Base-by-base conservation (phyloP, 2,888 invertebrate genomes). In the Vesta saturnalis region DNA sequence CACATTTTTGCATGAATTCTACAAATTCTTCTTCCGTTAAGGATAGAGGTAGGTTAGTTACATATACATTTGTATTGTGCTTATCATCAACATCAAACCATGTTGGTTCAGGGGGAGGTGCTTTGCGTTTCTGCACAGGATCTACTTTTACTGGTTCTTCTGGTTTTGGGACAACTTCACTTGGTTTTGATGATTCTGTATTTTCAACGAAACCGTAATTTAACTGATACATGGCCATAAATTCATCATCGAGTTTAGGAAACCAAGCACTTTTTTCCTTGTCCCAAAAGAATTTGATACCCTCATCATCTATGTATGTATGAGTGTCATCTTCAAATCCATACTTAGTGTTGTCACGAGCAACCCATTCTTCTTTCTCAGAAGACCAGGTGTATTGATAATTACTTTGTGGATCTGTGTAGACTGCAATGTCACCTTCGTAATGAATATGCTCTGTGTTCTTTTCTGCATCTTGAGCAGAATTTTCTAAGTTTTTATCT, bases 231-330 rank as follows among this genome's bases (percentile, higher is more conserved):
- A 89, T 89, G 0, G 98, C 99, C 86, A 99, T 89, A 80, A 99
- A 99, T 77, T 99, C 96, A 78, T 97, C 97, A 85, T 97, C 96
- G 70, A 99, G 90, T 88, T 95, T 96, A 0, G 98, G 98, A 85
- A 98, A 94, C 97, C 98, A 99, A 2, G 97, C 97, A 79, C 90
- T 92, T 82, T 94, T 97, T 43, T 90, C 90, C 19, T 87, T 87
- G 85, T 99, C 97, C 96, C 96, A 99, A 80, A 97, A 93, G 83
- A 90, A 96, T 70, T 92, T 91, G 0, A 92, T 91, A 0, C 97
- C 97, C 87, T 99, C 98, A 60, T 87, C 84, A 80, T 95, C 95
- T 4, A 91, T 93, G 77, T 94, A 95, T 8, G 91, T 90, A 77
- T 93, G 92, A 59, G 91, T 90, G 78, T 93, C 91, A 82, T 92